Evolutionary conservation across 2,797 vertebrate genomes (phyloP), one percentile per base, ranked within the genome.

Genomic region (Microctenopoma steveboyesi): DNA sequence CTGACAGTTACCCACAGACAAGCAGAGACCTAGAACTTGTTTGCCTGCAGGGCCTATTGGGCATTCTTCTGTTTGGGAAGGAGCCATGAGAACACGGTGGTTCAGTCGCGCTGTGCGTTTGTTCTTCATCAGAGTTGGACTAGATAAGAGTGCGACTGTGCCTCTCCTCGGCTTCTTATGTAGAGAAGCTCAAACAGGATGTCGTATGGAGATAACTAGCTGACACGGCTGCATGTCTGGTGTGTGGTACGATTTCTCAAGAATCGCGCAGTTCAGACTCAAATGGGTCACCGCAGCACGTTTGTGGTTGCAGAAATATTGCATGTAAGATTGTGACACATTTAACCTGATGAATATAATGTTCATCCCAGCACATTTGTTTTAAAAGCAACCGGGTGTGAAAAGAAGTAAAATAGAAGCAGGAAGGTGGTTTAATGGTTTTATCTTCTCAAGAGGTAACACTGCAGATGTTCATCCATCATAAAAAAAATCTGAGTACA

Each of bases 401-500:
- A 69, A 66, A 60, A 72, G 54, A 9, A 16, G 69, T 54, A 11
- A 14, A 71, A 56, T 9, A 16, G 0, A 22, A 53, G 56, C 27
- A 16, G 59, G 35, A 27, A 58, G 50, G 65, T 69, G 70, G 79
- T 90, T 94, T 92, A 93, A 94, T 92, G 39, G 56, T 87, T 89
- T 93, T 92, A 92, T 93, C 92, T 95, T 94, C 91, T 94, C 81
- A 85, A 93, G 93, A 92, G 90, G 91, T 91, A 92, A 92, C 88
- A 92, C 81, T 92, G 93, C 94, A 94, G 91, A 92, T 93, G 89
- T 91, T 94, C 93, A 92, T 94, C 94, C 92, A 94, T 93, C 91
- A 92, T 93, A 93, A 89, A 83, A 22, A 78, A 91, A 89, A 94
- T 87, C 86, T 92, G 91, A 90, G 93, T 93, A 94, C 92, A 92